These are phyloP conservation scores for Girardinichthys multiradiatus DNA, from an alignment of 2,113 vertebrate genomes.

Conservation along the genomic window DNA sequence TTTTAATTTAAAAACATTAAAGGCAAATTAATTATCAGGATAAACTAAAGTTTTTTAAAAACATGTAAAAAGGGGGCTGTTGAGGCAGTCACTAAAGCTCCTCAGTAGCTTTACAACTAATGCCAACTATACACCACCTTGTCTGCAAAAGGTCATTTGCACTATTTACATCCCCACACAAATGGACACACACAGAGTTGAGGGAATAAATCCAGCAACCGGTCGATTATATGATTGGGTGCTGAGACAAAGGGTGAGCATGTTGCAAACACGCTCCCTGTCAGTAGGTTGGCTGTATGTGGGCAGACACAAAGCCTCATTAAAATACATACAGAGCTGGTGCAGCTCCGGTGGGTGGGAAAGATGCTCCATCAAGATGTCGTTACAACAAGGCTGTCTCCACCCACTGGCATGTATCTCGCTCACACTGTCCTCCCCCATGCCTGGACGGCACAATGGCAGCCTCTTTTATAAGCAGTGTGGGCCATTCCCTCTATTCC, in stretches of 20 bases:
- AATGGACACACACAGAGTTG: constrained; percentile 52
- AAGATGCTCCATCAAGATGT: constrained; percentile 86
- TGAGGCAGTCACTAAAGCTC: constrained; percentile 19
- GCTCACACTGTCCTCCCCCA: constrained; percentile 74
- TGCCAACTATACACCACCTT: constrained; percentile 51
- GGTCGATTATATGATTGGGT: constrained; percentile 72
- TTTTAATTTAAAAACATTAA: constrained; percentile 70
- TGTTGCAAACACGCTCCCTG: constrained; percentile 79
- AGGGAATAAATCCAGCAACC: constrained; percentile 67
- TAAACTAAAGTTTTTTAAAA: constrained; percentile 49
- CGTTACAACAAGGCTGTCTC: constrained; percentile 81
- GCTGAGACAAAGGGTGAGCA: constrained; percentile 73
- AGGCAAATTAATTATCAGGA: constrained; percentile 70
- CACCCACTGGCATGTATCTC: constrained; percentile 82
- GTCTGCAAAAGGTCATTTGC: constrained; percentile 56
- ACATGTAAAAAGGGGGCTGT: background rate
- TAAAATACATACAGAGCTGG: constrained; percentile 80
- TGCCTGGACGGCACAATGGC: constrained; percentile 77
- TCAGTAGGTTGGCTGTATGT: constrained; percentile 73
- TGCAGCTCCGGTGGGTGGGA: constrained; percentile 82
- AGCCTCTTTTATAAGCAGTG: constrained; percentile 78
- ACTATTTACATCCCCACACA: constrained; percentile 63
- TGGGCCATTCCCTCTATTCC: constrained; percentile 71
- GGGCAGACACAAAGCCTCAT: constrained; percentile 83
- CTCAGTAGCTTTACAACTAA: constrained; percentile 52